Percentiles rank a stretch among this genome's conserved stretches.
Conservation (phyloP, 2,888 invertebrate genomes). For the Caenorhabditis doughertyi region DNA sequence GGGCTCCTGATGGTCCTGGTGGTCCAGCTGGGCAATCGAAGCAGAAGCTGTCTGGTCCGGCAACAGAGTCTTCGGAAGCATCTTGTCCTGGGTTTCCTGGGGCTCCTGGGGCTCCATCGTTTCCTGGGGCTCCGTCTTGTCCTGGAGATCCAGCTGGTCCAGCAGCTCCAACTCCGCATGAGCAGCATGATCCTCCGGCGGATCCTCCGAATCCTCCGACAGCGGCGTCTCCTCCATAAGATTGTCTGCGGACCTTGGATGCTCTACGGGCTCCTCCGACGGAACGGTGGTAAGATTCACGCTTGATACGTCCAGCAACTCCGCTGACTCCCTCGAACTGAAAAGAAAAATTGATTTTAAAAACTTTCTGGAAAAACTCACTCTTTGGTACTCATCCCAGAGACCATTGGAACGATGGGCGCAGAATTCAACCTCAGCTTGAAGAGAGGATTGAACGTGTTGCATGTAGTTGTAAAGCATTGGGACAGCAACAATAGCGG, state of each 20-base stretch:
- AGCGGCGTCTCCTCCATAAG: conserved; percentile 59
- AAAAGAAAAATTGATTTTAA: conserved; percentile 1
- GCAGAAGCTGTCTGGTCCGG: conserved; percentile 69
- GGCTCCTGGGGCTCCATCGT: conserved; percentile 70
- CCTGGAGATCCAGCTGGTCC: conserved; percentile 71
- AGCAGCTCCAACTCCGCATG: conserved; percentile 68
- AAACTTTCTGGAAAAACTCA: conserved; percentile 10
- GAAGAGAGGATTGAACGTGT: conserved; percentile 74
- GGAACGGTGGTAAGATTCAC: conserved; percentile 57
- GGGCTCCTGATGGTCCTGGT: conserved; percentile 69
- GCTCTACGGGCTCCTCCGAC: conserved; percentile 45
- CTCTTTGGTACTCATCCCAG: conserved; percentile 75
- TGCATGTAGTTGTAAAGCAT: conserved; percentile 79
- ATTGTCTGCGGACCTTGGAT: conserved; percentile 60
- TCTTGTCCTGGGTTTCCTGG: conserved; percentile 71
- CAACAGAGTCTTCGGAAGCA: conserved; percentile 56
- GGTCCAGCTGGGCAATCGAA: conserved; percentile 72
- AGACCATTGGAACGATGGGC: conserved; percentile 73
- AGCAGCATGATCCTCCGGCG: conserved; percentile 66
- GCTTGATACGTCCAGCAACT: conserved; percentile 66
- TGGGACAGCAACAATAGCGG: conserved; percentile 75
- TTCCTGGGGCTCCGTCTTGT: conserved; percentile 72
- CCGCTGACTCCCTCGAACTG: conserved; percentile 67
- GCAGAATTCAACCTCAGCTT: conserved; percentile 76
- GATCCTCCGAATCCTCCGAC: conserved; percentile 60